Conservation (phyloP, 92 coral and sea anemone genomes). For the Porites rus region DNA sequence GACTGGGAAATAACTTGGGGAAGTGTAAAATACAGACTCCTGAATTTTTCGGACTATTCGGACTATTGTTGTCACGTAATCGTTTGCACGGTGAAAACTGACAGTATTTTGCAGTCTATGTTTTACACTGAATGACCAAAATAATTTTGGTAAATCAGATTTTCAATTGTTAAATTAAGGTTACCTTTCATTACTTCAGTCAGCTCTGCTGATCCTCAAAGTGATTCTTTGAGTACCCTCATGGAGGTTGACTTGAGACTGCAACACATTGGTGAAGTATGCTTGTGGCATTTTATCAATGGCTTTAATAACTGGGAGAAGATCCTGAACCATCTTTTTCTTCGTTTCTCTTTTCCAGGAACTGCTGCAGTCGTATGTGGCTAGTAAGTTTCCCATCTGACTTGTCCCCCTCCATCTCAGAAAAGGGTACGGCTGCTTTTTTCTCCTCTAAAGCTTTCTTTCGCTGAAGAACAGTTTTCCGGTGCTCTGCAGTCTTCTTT, state of each 20-base stretch:
- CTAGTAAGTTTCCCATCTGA: slow-evolving; percentile 28
- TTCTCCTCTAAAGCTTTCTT: slow-evolving; percentile 49
- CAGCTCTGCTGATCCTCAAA: slow-evolving; percentile 18
- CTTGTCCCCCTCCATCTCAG: slow-evolving; percentile 44
- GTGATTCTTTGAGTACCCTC: not conserved
- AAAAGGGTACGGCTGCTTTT: slow-evolving; percentile 20
- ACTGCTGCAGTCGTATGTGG: slow-evolving; percentile 42
- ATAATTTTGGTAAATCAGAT: too few species aligned
- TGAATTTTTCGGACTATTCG: too few species aligned
- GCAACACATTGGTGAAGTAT: slow-evolving; percentile 26
- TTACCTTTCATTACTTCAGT: not conserved
- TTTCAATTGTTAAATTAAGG: too few species aligned
- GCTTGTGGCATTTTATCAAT: slow-evolving; percentile 21
- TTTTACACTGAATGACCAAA: too few species aligned
- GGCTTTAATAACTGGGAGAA: slow-evolving; percentile 42
- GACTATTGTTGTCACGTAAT: too few species aligned
- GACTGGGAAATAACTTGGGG: too few species aligned
- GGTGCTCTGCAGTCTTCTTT: slow-evolving; percentile 70
- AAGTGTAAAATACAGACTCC: too few species aligned
- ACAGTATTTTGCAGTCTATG: too few species aligned
- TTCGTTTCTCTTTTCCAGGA: slow-evolving; percentile 48
- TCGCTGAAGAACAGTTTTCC: slow-evolving; percentile 64
- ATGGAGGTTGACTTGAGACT: slow-evolving; percentile 27
- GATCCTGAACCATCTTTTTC: slow-evolving; percentile 44
- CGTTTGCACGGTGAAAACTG: too few species aligned